A percentile compares a stretch with the other conserved stretches of the same genome.
phyloP scores from a whole-genome alignment of 2,888 invertebrate genomes.

The Zaprionus obscuricornis region DNA sequence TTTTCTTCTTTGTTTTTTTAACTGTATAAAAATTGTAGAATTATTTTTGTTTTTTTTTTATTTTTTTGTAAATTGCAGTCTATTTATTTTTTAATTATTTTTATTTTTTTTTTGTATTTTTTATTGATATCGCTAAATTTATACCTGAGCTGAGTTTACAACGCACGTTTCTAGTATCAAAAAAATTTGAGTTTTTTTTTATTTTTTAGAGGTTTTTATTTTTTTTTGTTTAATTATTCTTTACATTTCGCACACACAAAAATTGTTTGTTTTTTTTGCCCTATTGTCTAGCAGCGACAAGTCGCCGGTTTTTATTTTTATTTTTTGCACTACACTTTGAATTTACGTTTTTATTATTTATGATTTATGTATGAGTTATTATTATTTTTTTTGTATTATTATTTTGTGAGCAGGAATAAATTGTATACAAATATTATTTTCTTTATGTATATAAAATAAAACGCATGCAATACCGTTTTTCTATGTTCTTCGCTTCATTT shows the following conservation, averaged over 20 bases:
- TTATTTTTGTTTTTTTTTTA: too few relatives aligned
- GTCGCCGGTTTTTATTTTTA: slow-evolving; percentile 20
- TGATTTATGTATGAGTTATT: too few relatives aligned
- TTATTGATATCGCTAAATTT: slow-evolving; percentile 46
- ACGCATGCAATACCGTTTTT: slow-evolving; percentile 38
- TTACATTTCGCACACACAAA: slow-evolving; percentile 33
- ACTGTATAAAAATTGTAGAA: slow-evolving; percentile 45
- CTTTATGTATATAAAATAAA: slow-evolving; percentile 23
- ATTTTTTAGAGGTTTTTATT: slow-evolving; percentile 30
- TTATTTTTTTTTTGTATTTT: too few relatives aligned
- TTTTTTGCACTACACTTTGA: slow-evolving; percentile 40
- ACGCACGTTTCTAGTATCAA: slow-evolving; percentile 64
- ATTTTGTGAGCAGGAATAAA: slow-evolving; percentile 47
- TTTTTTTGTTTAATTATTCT: slow-evolving; percentile 6
- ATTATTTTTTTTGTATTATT: slow-evolving; percentile 7
- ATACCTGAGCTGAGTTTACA: slow-evolving; percentile 72
- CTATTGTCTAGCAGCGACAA: slow-evolving; percentile 10
- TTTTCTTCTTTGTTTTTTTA: slow-evolving; percentile 5
- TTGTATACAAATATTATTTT: too few relatives aligned
- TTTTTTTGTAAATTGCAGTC: slow-evolving; percentile 63
- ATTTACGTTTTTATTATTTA: slow-evolving; percentile 5
- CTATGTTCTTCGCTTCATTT: slow-evolving; percentile 51
- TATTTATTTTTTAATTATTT: slow-evolving; percentile 35
- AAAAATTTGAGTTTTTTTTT: slow-evolving; percentile 41
- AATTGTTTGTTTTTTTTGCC: slow-evolving; percentile 25